phyloP scores from a whole-genome alignment of 2,888 invertebrate species.

The Aleiodes leptofemur region DNA sequence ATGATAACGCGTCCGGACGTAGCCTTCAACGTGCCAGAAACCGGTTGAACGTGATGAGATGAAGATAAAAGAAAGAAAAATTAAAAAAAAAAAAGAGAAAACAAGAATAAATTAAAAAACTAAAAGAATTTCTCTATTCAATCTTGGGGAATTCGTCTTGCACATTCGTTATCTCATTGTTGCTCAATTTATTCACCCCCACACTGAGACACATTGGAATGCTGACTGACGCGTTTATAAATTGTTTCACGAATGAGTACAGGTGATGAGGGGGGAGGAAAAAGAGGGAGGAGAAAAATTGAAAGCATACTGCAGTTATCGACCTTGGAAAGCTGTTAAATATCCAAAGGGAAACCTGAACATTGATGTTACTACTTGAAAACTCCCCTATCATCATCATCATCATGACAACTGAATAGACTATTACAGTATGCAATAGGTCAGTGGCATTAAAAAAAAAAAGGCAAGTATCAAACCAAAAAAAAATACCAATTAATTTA shows the following conservation, averaged over 20 bases:
- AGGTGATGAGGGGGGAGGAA: conserved; percentile 27
- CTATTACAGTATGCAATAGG: too few relatives aligned
- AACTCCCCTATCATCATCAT: too few relatives aligned
- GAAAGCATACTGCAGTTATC: not conserved
- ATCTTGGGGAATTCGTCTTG: conserved; percentile 25
- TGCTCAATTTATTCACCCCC: conserved; percentile 47
- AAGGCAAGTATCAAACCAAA: not conserved
- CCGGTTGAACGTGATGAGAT: conserved; percentile 39
- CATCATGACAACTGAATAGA: too few relatives aligned
- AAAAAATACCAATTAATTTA: conserved; percentile 6
- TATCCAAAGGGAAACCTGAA: not conserved
- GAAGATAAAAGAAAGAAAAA: conserved; percentile 11
- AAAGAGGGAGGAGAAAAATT: not conserved
- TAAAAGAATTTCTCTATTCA: conserved; percentile 34
- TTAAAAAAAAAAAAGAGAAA: conserved; percentile 2
- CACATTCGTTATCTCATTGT: conserved; percentile 36
- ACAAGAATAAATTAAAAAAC: conserved; percentile 7
- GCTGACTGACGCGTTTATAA: conserved; percentile 27
- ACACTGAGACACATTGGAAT: conserved; percentile 27
- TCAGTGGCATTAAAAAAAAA: not conserved
- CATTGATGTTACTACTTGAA: too few relatives aligned
- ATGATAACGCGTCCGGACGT: conserved; percentile 42
- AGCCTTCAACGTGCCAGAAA: conserved; percentile 43
- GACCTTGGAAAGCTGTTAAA: not conserved
- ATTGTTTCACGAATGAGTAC: conserved; percentile 21